These are phyloP conservation scores for Rhagoletis pomonella DNA, from an alignment of 1,140 invertebrate species.

Conservation along the genomic window DNA sequence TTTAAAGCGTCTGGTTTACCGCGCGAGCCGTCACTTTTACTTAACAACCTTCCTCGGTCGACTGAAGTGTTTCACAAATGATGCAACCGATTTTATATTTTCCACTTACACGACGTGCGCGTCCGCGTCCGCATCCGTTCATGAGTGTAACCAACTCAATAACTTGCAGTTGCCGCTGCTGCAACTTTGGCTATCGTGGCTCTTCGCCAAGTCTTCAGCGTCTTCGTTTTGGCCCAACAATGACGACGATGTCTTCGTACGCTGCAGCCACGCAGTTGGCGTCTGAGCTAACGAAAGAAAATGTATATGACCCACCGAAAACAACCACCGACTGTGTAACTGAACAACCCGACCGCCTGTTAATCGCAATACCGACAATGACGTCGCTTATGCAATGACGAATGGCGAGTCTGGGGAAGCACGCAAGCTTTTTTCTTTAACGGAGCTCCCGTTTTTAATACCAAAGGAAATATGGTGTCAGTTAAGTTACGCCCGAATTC, in stretches of 20 bases:
- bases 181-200: not conserved
- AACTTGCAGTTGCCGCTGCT: conserved; percentile 21
- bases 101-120: conserved; percentile 65
- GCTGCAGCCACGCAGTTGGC: not conserved
- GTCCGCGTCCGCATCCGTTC: conserved; percentile 57
- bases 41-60: conserved; percentile 66
- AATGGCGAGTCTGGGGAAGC: conserved; percentile 28
- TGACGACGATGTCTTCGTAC: conserved; percentile 32
- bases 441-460: not conserved
- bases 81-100: conserved; percentile 75
- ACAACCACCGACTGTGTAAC: conserved; percentile 7
- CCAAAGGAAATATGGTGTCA: not conserved
- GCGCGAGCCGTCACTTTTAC: conserved; percentile 16
- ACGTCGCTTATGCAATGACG: conserved; percentile 46
- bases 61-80: conserved; percentile 74
- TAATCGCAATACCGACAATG: not conserved
- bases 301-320: not conserved
- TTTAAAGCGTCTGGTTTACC: not conserved
- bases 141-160: conserved; percentile 38
- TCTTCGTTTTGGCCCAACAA: conserved; percentile 47
- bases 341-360: conserved; percentile 5
- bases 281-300: conserved; percentile 16
- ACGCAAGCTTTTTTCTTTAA: not conserved
- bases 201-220: conserved; percentile 47
- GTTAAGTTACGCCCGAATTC: conserved; percentile 8